Evolutionary conservation across 2,113 vertebrate species (phyloP).

Genomic region (Gobio gobio): DNA sequence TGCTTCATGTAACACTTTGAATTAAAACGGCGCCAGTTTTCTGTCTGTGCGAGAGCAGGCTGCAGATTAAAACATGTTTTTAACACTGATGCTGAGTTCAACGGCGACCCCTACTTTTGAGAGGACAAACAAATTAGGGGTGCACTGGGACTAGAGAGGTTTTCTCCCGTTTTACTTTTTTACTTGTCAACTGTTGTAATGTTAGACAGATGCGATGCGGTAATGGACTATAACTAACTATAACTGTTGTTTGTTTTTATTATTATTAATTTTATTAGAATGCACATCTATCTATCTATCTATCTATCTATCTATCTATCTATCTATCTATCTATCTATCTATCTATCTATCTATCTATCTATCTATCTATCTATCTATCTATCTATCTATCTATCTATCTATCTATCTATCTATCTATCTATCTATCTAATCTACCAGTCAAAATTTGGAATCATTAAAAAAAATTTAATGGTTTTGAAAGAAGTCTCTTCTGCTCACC

Average conservation of each 20-base stretch:
- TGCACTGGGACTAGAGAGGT: slow-evolving; percentile 29
- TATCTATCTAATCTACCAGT: not conserved
- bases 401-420: not conserved
- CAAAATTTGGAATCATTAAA: no score
- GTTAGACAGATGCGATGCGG: not conserved
- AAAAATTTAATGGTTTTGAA: no score
- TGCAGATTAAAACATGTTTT: slow-evolving; percentile 4
- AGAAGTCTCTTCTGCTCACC: no score
- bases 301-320: not conserved
- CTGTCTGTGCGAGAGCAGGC: not conserved
- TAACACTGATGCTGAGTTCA: not conserved
- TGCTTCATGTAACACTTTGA: slow-evolving; percentile 30
- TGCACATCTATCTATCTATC: not conserved
- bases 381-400: not conserved
- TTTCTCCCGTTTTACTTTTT: not conserved
- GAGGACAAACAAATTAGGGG: slow-evolving; percentile 1
- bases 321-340: not conserved
- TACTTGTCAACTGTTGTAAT: not conserved
- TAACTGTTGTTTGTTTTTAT: not conserved
- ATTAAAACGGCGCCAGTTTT: not conserved
- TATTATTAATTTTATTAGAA: no score
- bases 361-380: not conserved
- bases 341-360: not conserved
- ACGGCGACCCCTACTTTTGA: slow-evolving; percentile 30
- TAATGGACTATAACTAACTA: not conserved